Percentiles rank a stretch among this genome's conserved stretches.
Evolutionary conservation across 2,797 vertebrate genomes (phyloP).

Genomic region (Xiphorhynchus erythropygius): DNA sequence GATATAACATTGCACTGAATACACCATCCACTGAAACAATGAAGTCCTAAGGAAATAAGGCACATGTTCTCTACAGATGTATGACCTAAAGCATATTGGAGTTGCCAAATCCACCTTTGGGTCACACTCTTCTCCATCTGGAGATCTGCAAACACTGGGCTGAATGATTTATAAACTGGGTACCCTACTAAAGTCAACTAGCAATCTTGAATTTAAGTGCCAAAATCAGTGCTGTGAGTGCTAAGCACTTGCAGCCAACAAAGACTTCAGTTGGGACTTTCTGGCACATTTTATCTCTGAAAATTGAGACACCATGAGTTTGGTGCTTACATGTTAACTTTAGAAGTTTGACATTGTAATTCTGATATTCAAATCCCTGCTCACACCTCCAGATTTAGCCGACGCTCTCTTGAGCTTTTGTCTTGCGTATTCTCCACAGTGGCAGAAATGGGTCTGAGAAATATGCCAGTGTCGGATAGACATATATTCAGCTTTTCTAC

Average conservation of each 20-base stretch:
- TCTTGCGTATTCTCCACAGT: not conserved
- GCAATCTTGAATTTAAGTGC: not conserved
- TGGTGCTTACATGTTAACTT: not conserved
- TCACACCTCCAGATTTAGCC: not conserved
- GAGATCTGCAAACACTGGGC: not conserved
- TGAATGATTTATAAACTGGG: constrained; percentile 37
- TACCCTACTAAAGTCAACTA: constrained; percentile 20
- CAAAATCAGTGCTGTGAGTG: not conserved
- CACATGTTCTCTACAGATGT: constrained; percentile 58
- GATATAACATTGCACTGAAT: constrained; percentile 43
- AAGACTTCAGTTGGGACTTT: not conserved
- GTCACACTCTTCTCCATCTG: constrained; percentile 46
- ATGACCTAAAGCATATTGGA: constrained; percentile 23
- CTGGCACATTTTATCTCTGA: not conserved
- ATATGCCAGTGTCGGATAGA: not conserved
- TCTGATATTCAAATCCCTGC: not conserved
- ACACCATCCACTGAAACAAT: constrained; percentile 39
- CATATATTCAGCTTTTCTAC: not conserved
- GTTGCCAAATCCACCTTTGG: constrained; percentile 53
- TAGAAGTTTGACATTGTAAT: not conserved
- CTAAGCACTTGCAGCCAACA: constrained; percentile 4
- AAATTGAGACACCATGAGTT: not conserved
- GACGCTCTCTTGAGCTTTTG: not conserved
- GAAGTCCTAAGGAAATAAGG: constrained; percentile 46
- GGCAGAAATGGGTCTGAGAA: not conserved